These are phyloP conservation scores for Drosophila willistoni DNA, from an alignment of 1,140 invertebrate genomes.

Conservation along the genomic window DNA sequence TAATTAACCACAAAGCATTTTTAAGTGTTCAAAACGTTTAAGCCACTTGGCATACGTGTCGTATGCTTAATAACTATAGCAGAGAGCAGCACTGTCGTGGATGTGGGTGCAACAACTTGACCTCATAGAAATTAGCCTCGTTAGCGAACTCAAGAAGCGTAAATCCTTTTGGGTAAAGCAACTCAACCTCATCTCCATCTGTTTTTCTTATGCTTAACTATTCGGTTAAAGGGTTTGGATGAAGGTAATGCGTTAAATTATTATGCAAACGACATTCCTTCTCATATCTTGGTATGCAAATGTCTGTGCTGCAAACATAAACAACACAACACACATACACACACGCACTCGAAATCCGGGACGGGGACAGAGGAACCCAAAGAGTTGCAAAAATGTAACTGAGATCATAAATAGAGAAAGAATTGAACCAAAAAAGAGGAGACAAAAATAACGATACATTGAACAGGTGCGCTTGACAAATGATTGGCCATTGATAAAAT, in stretches of 20 bases:
- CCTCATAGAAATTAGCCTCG: slow-evolving; percentile 50
- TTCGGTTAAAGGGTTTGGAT: slow-evolving; percentile 28
- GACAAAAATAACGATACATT: background rate
- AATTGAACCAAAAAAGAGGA: background rate
- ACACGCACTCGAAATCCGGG: slow-evolving; percentile 55
- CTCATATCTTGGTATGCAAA: slow-evolving; percentile 49
- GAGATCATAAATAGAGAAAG: slow-evolving; percentile 13
- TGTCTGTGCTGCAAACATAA: slow-evolving; percentile 34
- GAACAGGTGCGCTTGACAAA: slow-evolving; percentile 31
- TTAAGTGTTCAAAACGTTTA: slow-evolving; percentile 35
- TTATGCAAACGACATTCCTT: slow-evolving; percentile 70
- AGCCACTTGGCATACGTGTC: slow-evolving; percentile 23
- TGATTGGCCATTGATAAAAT: slow-evolving; percentile 1
- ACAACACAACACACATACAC: no score
- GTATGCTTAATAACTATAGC: slow-evolving; percentile 17
- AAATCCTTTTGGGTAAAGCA: slow-evolving; percentile 38
- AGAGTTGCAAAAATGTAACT: slow-evolving; percentile 38
- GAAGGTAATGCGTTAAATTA: slow-evolving; percentile 74
- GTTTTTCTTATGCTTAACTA: slow-evolving; percentile 73
- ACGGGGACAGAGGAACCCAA: slow-evolving; percentile 57
- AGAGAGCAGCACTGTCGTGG: slow-evolving; percentile 7
- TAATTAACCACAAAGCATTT: slow-evolving; percentile 23
- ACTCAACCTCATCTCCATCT: slow-evolving; percentile 37
- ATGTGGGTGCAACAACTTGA: slow-evolving; percentile 49
- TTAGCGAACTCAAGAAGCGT: slow-evolving; percentile 35